Evolutionary conservation across 2,113 vertebrate species (phyloP).

Genomic region (Hylia prasina): DNA sequence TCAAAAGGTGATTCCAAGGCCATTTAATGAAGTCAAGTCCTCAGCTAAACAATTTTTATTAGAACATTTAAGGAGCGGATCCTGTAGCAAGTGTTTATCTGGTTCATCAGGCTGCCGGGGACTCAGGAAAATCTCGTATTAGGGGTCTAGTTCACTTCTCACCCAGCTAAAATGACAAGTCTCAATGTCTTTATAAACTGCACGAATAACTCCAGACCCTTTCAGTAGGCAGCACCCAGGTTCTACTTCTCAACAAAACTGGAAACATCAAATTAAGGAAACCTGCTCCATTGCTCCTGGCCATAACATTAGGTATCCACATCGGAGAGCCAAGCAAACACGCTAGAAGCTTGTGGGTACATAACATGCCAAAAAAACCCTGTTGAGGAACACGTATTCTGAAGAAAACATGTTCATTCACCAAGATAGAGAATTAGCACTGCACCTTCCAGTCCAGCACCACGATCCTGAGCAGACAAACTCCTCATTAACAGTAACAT

Average conservation of each 20-base stretch:
- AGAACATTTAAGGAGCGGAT: slow-evolving; percentile 21
- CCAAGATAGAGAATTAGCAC: neutral
- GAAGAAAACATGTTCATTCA: neutral
- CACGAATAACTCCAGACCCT: rapidly evolving
- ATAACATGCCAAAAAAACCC: neutral
- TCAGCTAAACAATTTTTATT: slow-evolving; percentile 15
- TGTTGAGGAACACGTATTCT: neutral
- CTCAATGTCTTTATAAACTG: neutral
- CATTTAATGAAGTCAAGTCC: slow-evolving; percentile 18
- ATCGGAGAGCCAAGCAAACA: neutral
- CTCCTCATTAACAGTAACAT: rapidly evolving
- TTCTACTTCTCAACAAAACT: neutral
- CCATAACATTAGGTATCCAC: rapidly evolving
- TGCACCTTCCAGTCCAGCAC: neutral
- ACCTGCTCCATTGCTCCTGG: neutral
- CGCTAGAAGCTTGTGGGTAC: rapidly evolving
- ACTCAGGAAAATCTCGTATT: neutral
- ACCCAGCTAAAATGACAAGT: neutral
- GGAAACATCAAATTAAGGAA: neutral
- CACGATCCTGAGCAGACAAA: neutral
- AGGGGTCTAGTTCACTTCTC: neutral
- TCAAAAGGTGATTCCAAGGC: slow-evolving; percentile 29
- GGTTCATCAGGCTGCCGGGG: neutral
- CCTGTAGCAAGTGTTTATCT: neutral
- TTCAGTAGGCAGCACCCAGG: neutral